Evolutionary conservation across 2,797 vertebrate genomes (phyloP).

Genomic region (Oryzias sinensis): DNA sequence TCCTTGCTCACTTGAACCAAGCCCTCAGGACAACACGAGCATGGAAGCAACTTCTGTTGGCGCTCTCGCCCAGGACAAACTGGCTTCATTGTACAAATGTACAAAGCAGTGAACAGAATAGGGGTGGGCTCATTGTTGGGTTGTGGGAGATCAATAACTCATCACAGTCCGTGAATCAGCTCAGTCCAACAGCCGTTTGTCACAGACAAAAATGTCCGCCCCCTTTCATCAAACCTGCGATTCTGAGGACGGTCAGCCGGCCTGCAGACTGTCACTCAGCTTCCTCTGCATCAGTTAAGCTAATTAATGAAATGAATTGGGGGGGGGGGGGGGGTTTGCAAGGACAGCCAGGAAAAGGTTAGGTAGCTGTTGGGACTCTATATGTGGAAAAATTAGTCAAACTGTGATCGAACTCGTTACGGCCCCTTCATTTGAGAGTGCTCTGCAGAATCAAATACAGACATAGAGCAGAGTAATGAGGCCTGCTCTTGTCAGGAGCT

Average conservation of each 20-base stretch:
- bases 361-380: slow-evolving; percentile 60
- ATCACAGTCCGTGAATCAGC: slow-evolving; percentile 77
- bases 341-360: slow-evolving; percentile 72
- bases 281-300: slow-evolving; percentile 62
- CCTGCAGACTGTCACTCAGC: slow-evolving; percentile 69
- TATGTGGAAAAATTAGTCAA: slow-evolving; percentile 51
- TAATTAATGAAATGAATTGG: slow-evolving; percentile 81
- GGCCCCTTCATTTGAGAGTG: slow-evolving; percentile 28
- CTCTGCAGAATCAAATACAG: slow-evolving; percentile 49
- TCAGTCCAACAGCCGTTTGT: slow-evolving; percentile 69
- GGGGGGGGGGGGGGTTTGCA: slow-evolving; percentile 44
- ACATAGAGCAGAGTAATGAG: slow-evolving; percentile 44
- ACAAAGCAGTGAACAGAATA: slow-evolving; percentile 21
- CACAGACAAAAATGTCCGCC: slow-evolving; percentile 76
- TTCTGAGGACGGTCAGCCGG: slow-evolving; percentile 55
- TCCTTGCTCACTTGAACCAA: too few relatives aligned
- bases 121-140: not conserved
- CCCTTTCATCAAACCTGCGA: slow-evolving; percentile 80
- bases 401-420: slow-evolving; percentile 45
- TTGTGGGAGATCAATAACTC: slow-evolving; percentile 75
- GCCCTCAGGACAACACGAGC: too few relatives aligned
- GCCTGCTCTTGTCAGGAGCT: slow-evolving; percentile 27
- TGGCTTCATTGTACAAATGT: slow-evolving; percentile 40
- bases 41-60: not conserved
- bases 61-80: slow-evolving; percentile 11